These are phyloP conservation scores for Morone chrysops DNA, from an alignment of 2,113 vertebrate genomes.

Conservation along the genomic window DNA sequence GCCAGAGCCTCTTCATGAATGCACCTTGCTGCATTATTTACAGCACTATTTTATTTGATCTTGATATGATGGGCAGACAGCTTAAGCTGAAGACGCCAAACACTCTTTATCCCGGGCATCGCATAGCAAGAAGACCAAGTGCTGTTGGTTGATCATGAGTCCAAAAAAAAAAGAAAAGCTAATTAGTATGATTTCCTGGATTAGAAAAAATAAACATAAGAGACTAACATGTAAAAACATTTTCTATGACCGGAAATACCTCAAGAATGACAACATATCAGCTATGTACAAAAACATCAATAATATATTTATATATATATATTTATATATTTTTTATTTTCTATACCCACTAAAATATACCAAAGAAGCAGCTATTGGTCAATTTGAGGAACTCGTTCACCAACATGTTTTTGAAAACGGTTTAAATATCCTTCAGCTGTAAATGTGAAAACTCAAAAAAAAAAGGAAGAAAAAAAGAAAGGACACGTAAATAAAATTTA, in stretches of 20 bases:
- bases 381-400: constrained; percentile 87
- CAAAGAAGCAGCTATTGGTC: constrained; percentile 96
- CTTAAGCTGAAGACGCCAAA: constrained; percentile 74
- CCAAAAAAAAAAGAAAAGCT: constrained; percentile 73
- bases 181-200: constrained; percentile 81
- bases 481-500: constrained; percentile 79
- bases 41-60: constrained; percentile 83
- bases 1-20: constrained; percentile 60
- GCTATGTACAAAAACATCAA: constrained; percentile 84
- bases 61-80: constrained; percentile 78
- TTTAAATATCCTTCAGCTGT: constrained; percentile 88
- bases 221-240: constrained; percentile 84
- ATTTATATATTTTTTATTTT: constrained; percentile 72
- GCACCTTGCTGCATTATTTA: constrained; percentile 84
- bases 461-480: constrained; percentile 25
- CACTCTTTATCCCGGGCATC: constrained; percentile 59
- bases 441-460: constrained; percentile 78
- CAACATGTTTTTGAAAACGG: constrained; percentile 74
- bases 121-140: constrained; percentile 70
- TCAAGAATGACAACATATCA: constrained; percentile 84
- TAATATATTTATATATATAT: constrained; percentile 81
- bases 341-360: constrained; percentile 86
- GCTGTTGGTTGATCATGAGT: constrained; percentile 80
- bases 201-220: constrained; percentile 81
- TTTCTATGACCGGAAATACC: constrained; percentile 81